Conservation (phyloP, 2,113 vertebrate genomes). For the Sapayoa aenigma region DNA sequence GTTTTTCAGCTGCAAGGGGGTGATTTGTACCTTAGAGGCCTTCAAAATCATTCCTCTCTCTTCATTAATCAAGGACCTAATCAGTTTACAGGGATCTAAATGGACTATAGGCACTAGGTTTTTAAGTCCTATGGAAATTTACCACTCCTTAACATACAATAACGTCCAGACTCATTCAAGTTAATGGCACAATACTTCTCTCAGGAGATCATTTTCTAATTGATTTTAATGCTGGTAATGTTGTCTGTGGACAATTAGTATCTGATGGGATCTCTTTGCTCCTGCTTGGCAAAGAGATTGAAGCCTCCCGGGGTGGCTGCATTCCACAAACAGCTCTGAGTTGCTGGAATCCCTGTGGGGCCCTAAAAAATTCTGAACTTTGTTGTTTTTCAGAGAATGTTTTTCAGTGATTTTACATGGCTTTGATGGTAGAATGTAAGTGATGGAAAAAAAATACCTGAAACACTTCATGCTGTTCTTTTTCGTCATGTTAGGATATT, state of each 20-base stretch:
- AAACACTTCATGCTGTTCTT: slow-evolving; percentile 15
- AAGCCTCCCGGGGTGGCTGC: neutral
- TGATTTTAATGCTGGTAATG: neutral
- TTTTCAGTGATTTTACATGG: neutral
- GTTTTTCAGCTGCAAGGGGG: neutral
- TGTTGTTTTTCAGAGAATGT: slow-evolving; percentile 25
- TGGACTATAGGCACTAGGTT: neutral
- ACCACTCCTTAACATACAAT: neutral
- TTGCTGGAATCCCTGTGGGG: slow-evolving; percentile 25
- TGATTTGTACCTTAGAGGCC: neutral
- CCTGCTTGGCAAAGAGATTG: neutral
- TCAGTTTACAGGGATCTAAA: neutral
- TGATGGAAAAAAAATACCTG: slow-evolving; percentile 6
- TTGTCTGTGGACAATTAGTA: neutral
- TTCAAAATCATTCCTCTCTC: neutral
- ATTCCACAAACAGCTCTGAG: slow-evolving; percentile 45
- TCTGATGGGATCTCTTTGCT: neutral
- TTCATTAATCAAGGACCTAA: neutral
- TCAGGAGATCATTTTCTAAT: neutral
- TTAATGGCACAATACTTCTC: neutral
- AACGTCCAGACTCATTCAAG: neutral
- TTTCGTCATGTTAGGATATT: neutral
- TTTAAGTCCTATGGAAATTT: neutral
- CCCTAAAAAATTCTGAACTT: neutral
- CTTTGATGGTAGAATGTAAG: slow-evolving; percentile 22